Evolutionary conservation across 2,888 invertebrate genomes (phyloP), one percentile per base, ranked within the genome.

Genomic region (Didymodactylos carnosus): DNA sequence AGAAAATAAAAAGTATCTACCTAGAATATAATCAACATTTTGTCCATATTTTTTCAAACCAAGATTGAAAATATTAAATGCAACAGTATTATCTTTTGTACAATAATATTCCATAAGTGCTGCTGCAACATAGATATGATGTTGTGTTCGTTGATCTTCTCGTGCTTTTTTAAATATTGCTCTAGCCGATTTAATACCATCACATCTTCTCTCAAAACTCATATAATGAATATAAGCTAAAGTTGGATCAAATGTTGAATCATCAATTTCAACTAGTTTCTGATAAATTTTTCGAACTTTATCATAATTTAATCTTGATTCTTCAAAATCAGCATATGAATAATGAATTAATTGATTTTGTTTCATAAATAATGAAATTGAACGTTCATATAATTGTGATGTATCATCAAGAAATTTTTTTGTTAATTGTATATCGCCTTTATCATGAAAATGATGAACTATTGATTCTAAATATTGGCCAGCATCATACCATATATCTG

Each of bases 101-200:
- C 97, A 95, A 81, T 95, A 97, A 83, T 97, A 98, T 83, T 99
- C 98, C 94, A 98, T 97, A 0, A 95, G 86, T 0, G 98, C 95
- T 0, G 97, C 94, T 0, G 94, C 90, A 1, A 95, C 93, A 83
- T 91, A 99, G 62, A 97, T 91, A 83, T 98, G 94, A 84, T 91
- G 92, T 4, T 88, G 88, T 0, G 89, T 89, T 25, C 87, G 81
- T 5, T 86, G 83, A 82, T 99, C 97, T 82, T 97, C 95, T 27
- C 98, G 86, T 0, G 95, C 95, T 77, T 91, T 87, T 82, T 95
- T 95, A 83, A 99, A 99, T 19, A 98, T 91, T 0, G 88, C 88
- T 79, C 98, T 86, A 0, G 97, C 95, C 0, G 94, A 90, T 83
- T 94, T 94, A 77, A 98, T 97, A 35, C 98, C 98, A 83, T 99